Evolutionary conservation across 30 jellyfish, hydroid and myxozoan species (phyloP).

Genomic region (Cassiopea andromeda): DNA sequence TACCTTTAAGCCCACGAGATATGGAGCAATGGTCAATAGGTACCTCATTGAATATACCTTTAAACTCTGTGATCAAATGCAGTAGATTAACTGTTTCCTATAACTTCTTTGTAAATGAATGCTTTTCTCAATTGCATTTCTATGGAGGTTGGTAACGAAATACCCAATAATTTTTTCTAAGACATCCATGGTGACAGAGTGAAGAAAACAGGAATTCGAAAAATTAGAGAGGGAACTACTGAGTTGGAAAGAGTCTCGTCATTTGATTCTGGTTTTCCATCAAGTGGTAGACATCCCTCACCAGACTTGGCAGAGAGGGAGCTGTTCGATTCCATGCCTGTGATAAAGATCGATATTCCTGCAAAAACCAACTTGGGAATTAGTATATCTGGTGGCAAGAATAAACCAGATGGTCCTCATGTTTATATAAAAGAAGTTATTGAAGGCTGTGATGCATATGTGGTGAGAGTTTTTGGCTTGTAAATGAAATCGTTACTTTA

Average conservation of each 20-base stretch:
- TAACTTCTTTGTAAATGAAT: too few species aligned
- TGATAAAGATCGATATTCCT: slow-evolving; percentile 55
- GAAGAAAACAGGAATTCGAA: not conserved
- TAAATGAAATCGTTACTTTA: not conserved
- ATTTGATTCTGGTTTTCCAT: slow-evolving; percentile 85
- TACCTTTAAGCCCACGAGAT: slow-evolving; percentile 26
- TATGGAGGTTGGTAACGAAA: not conserved
- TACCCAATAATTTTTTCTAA: not conserved
- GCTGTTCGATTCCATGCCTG: slow-evolving; percentile 16
- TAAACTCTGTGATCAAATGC: too few species aligned
- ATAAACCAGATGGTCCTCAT: slow-evolving; percentile 78
- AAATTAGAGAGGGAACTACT: slow-evolving; percentile 1
- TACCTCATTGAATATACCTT: not conserved
- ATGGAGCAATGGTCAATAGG: slow-evolving; percentile 2
- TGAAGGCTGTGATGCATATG: slow-evolving; percentile 81
- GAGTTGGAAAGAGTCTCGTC: slow-evolving; percentile 70
- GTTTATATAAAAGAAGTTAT: slow-evolving; percentile 65
- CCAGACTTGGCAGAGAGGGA: slow-evolving; percentile 75
- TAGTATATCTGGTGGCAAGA: slow-evolving; percentile 76
- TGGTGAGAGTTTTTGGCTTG: slow-evolving; percentile 35
- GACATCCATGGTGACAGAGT: slow-evolving; percentile 5
- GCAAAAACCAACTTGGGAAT: slow-evolving; percentile 75
- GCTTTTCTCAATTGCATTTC: too few species aligned
- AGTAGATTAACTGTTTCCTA: too few species aligned
- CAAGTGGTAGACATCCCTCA: slow-evolving; percentile 72